Base-by-base conservation (phyloP, 2,888 invertebrate genomes). In the Nudaria mundana region DNA sequence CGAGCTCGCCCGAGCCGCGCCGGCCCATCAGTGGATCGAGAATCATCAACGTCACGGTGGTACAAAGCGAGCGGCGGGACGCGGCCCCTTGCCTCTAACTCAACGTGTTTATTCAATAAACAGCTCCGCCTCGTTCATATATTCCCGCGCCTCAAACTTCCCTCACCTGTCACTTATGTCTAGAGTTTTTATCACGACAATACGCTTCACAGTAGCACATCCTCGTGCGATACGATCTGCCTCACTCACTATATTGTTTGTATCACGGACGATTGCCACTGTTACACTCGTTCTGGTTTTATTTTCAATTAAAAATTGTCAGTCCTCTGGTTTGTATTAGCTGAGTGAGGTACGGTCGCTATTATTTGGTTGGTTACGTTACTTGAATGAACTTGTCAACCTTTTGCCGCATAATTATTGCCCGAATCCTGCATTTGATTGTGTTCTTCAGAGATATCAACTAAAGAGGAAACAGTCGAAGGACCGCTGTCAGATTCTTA, bases 51-150 rank as follows among this genome's bases (percentile, higher is more conserved):
- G 81, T 82, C 82, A 82, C 70, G 56, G 48, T 50, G 40, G 46
- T 62, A 81, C 78, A 80, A 81, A 73, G 70, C 49, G 12, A 32
- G 32, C 59, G 44, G 44, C 44, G 46, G 48, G 54, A 50, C 52
- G 55, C 63, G 60, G 37, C 42, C 50, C 36, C 58, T 60, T 61
- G 61, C 63, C 51, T 63, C 56, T 48, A 54, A 51, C 57, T 50
- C 50, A 54, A 56, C 59, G 66, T 82, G 81, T 85, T 85, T 83
- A 73, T 76, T 81, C 62, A 77, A 79, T 69, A 83, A 82, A 83
- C 77, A 81, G 58, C 48, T 52, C 48, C 40, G 42, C 34, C 48
- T 36, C 32, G 40, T 51, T 48, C 52, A 51, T 34, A 46, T 48
- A 47, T 42, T 52, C 63, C 60, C 55, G 47, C 37, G 37, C 29